phyloP scores from a whole-genome alignment of 2,888 invertebrate species.

The Rhaphigaster nebulosa region DNA sequence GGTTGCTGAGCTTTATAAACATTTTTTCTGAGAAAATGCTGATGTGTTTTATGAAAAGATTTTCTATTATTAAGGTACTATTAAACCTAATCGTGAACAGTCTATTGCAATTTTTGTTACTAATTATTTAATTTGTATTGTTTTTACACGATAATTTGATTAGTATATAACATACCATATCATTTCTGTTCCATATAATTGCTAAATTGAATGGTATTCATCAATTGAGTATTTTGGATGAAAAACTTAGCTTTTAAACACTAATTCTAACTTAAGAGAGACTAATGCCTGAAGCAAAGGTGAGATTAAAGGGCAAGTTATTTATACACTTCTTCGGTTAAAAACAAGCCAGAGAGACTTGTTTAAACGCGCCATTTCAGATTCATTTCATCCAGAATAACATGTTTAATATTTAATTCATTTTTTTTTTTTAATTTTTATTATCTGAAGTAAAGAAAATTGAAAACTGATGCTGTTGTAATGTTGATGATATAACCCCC shows the following conservation, averaged over 20 bases:
- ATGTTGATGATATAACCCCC: slow-evolving; percentile 38
- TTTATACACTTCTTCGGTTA: background rate
- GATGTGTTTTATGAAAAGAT: too few relatives aligned
- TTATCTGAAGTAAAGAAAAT: background rate
- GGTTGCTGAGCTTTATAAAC: background rate
- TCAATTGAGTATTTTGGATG: background rate
- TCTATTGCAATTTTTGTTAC: background rate
- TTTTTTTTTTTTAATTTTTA: background rate
- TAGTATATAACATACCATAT: background rate
- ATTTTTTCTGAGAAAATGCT: too few relatives aligned
- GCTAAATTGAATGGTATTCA: background rate
- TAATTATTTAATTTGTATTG: background rate
- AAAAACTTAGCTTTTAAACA: background rate
- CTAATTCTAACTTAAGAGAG: background rate
- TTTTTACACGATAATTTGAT: background rate
- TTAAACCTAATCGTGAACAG: background rate
- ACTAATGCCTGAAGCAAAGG: background rate
- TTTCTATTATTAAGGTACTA: too few relatives aligned
- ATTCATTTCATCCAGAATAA: background rate
- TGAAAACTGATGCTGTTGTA: background rate
- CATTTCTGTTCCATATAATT: background rate
- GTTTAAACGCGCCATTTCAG: background rate
- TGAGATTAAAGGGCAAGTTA: slow-evolving; percentile 37
- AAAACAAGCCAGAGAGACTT: background rate
- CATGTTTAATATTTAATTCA: background rate